Conservation (phyloP, 2,888 invertebrate species). For the Drosophila niveifrons region DNA sequence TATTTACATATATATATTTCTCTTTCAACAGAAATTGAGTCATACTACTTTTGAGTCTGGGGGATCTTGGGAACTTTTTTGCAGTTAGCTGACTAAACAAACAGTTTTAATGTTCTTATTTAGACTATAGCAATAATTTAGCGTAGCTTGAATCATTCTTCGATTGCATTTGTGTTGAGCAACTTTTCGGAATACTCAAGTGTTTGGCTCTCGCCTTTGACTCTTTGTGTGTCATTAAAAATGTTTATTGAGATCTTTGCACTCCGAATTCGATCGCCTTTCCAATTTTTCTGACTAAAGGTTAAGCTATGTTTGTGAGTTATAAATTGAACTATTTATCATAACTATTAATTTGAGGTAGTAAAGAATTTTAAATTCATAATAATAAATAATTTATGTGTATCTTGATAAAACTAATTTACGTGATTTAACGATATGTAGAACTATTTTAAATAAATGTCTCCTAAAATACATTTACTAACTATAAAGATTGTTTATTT, state of each 20-base stretch:
- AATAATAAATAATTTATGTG: too few species aligned
- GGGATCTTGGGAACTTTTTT: constrained; percentile 6
- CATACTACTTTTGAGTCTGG: constrained; percentile 19
- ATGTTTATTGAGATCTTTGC: constrained; percentile 5
- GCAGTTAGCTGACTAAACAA: constrained; percentile 33
- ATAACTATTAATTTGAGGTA: too few species aligned
- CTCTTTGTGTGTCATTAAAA: not conserved
- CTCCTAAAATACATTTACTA: too few species aligned
- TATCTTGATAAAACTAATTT: too few species aligned
- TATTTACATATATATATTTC: not conserved
- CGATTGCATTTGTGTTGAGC: not conserved
- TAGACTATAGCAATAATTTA: not conserved
- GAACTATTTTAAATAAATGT: too few species aligned
- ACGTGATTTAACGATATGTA: too few species aligned
- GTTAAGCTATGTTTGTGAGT: not conserved
- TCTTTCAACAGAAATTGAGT: constrained; percentile 31
- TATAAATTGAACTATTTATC: too few species aligned
- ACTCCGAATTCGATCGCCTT: not conserved
- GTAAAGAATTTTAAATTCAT: too few species aligned
- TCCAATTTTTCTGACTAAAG: not conserved
- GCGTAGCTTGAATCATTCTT: not conserved
- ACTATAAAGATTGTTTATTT: too few species aligned
- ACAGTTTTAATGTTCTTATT: constrained; percentile 8
- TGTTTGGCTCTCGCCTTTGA: constrained; percentile 3
- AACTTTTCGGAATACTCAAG: not conserved